Evolutionary conservation across 2,113 vertebrate species (phyloP), one percentile per base, ranked within the genome.

Genomic region (Misgurnus mizolepis): DNA sequence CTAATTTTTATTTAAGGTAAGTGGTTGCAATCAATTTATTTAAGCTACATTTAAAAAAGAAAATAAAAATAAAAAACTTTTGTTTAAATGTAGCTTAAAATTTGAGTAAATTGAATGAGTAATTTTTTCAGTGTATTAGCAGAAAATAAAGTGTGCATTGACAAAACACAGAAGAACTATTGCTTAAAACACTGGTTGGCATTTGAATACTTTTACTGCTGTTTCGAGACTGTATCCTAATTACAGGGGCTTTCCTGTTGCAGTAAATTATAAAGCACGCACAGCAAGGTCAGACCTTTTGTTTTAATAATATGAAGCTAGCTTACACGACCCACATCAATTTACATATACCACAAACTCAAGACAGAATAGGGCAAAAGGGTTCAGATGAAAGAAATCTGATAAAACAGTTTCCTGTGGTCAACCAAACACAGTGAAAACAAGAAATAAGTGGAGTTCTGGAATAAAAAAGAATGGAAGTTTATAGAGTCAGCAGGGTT

Each of bases 201-300:
- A 17, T 39, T 5, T 41, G 39, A 43, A 58, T 6, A 41, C 2
- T 39, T 58, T 6, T 40, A 40, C 55, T 73, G 55, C 6, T 7
- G 4, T 73, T 73, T 73, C 60, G 55, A 22, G 55, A 73, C n/a
- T n/a, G 5, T 17, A 18, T 45, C 6, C 14, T 61, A 61, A 73
- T 61, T 6, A 73, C 10, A 73, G 55, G 81, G 43, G 11, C 41
- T 67, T 82, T 40, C 53, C 43, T 73, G 50, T 8, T 34, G 27
- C 12, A 15, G 61, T 56, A 69, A 61, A 79, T 74, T 68, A 75
- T 18, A 79, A 62, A 73, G 76, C 47, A 79, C 15, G 22, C 22
- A 49, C 7, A n/a, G 45, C 15, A 40, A 22, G 34, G 56, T 39
- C 43, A 66, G 62, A 10, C 40, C 14, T 49, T 55, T 43, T 49